Evolutionary conservation across 1,140 invertebrate genomes (phyloP).

Genomic region (Diplogasteroides magnus): DNA sequence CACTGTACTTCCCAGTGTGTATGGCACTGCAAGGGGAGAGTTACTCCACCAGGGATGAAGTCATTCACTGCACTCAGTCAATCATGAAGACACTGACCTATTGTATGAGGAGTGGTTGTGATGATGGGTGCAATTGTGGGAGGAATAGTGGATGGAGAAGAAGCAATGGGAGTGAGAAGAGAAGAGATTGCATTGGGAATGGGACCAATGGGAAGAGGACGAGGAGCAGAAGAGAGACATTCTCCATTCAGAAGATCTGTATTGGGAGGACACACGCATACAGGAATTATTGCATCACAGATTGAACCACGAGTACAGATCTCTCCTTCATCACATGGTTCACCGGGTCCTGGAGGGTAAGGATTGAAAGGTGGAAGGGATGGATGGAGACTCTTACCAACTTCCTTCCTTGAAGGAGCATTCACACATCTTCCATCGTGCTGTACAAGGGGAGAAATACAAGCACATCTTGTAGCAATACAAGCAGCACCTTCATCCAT

Average conservation of each 20-base stretch:
- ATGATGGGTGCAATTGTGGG: constrained; percentile 8
- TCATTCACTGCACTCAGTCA: constrained; percentile 14
- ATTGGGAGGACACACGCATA: constrained; percentile 49
- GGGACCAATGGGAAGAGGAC: constrained; percentile 1
- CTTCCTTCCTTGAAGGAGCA: constrained; percentile 33
- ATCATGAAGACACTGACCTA: neutral
- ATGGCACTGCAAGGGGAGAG: no score
- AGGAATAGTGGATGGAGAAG: constrained; percentile 1
- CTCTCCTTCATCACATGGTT: constrained; percentile 47
- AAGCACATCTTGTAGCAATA: constrained; percentile 41
- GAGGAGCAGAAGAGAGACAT: constrained; percentile 29
- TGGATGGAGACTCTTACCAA: constrained; percentile 31
- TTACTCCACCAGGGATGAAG: neutral
- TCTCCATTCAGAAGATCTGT: constrained; percentile 45
- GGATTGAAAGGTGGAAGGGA: neutral
- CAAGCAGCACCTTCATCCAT: constrained; percentile 39
- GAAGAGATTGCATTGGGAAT: neutral
- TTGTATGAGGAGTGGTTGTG: constrained; percentile 12
- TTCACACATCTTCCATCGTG: constrained; percentile 43
- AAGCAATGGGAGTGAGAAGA: neutral
- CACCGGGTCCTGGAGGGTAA: constrained; percentile 45
- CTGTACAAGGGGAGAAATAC: constrained; percentile 44
- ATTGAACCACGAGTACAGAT: constrained; percentile 43
- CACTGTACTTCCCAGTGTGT: neutral
- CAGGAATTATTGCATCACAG: constrained; percentile 45